Conservation (phyloP, 2,797 vertebrate species). For the Moxostoma hubbsi region DNA sequence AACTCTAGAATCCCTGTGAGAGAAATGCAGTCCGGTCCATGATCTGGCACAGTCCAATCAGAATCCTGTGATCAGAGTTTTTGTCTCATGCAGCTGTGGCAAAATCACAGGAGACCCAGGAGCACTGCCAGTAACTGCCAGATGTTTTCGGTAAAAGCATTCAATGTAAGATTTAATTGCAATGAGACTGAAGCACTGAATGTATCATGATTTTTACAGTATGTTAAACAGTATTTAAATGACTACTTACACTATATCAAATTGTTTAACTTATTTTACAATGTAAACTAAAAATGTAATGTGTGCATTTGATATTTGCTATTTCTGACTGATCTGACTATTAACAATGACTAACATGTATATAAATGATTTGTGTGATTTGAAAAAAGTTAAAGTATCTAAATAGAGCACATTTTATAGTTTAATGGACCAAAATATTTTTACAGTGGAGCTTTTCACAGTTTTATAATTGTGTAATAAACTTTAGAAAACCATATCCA, state of each 20-base stretch:
- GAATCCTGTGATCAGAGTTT: background rate
- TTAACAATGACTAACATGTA: too few relatives aligned
- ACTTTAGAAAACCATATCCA: background rate
- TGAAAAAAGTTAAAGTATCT: background rate
- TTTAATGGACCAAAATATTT: background rate
- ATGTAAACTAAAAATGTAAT: background rate
- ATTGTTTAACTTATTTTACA: background rate
- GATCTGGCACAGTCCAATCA: slow-evolving; percentile 25
- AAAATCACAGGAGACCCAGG: slow-evolving; percentile 35
- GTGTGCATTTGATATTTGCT: background rate
- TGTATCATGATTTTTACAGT: background rate
- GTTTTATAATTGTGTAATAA: slow-evolving; percentile 11
- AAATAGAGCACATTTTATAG: background rate
- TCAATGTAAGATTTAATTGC: background rate
- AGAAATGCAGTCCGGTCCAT: slow-evolving; percentile 17
- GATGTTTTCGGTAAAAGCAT: background rate
- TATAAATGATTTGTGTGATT: too few relatives aligned
- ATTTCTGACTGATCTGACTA: background rate
- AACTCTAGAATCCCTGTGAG: slow-evolving; percentile 2
- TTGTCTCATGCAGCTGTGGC: background rate
- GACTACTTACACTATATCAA: slow-evolving; percentile 28
- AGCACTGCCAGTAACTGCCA: background rate
- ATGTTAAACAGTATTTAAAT: slow-evolving; percentile 26
- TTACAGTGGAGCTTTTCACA: background rate
- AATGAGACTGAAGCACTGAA: slow-evolving; percentile 4